A percentile compares a stretch with the other conserved stretches of the same genome.
Evolutionary conservation across 2,113 vertebrate genomes (phyloP).

Genomic region (Syngnathus scovelli): DNA sequence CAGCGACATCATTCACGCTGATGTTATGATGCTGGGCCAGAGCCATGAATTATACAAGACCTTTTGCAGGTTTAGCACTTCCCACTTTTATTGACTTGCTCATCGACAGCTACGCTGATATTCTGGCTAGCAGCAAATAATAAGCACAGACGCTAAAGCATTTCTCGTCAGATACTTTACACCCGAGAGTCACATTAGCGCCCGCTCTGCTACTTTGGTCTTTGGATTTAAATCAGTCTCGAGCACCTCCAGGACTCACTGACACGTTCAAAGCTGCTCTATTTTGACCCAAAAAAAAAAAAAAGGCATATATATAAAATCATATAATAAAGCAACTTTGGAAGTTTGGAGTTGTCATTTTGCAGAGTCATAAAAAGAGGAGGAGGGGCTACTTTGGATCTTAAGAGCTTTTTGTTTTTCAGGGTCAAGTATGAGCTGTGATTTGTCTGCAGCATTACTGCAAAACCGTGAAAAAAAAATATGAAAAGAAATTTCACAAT

Average conservation of each 20-base stretch:
- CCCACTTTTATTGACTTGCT: not conserved
- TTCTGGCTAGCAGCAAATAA: not conserved
- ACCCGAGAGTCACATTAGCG: not conserved
- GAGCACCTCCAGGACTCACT: slow-evolving; percentile 1
- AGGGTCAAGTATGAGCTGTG: not conserved
- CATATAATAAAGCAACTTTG: not conserved
- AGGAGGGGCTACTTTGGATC: not conserved
- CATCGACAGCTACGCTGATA: slow-evolving; percentile 2
- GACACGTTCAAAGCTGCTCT: not conserved
- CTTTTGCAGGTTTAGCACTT: slow-evolving; percentile 3
- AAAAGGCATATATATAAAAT: not conserved
- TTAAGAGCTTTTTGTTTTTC: not conserved
- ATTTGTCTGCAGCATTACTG: not conserved
- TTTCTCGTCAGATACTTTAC: not conserved
- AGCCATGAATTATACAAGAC: not conserved
- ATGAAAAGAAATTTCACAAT: not conserved
- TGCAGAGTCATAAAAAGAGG: not conserved
- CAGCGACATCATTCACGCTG: not conserved
- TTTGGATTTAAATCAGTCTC: not conserved
- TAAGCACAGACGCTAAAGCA: not conserved
- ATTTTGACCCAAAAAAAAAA: not conserved
- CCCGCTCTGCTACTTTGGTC: not conserved
- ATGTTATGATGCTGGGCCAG: not conserved
- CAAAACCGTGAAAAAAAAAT: not conserved
- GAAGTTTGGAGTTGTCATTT: not conserved